Base-by-base conservation (phyloP, 2,888 invertebrate species). In the Drosophila algonquin region DNA sequence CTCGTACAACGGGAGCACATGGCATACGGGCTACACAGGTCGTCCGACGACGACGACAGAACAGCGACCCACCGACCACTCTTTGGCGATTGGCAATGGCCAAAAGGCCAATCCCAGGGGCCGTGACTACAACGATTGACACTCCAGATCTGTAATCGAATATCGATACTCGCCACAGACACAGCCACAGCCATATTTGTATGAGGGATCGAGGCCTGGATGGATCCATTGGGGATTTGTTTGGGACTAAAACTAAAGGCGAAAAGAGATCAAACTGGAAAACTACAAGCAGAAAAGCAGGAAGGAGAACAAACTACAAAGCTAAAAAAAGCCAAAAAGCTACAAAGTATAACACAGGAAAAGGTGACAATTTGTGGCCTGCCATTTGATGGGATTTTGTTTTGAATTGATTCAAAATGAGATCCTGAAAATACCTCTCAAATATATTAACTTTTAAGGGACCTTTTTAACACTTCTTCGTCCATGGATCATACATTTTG, bases 101-200 rank as follows among this genome's bases (percentile, higher is more conserved):
- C 55, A 47, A 79, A 76, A 82, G 81, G 77, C 89, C 81, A 87
- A 81, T 81, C 77, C 87, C 80, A 83, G 77, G 85, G 77, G 75
- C 82, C 87, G 82, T 81, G 88, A 80, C 82, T 86, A 67, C 70
- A 77, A 58, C 77, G 71, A 52, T 56, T 59, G 58, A 32, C 65
- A 64, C 63, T 51, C 51, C 51, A 27, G 40, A 51, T 50, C 67
- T 58, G 75, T 55, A 65, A 72, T 74, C 72, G 72, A 74, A 72
- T 65, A 67, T 72, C 75, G 51, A 51, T 56, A n/a, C 44, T 24
- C n/a, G 51, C 51, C 16, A 21, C 27, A 16, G 30, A 16, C 56
- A 58, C 27, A 16, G 30, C 21, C 56, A 51, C 8, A 40, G 35
- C 65, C 74, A 58, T 73, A 71, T 71, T 74, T 71, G 71, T 54